Percentiles rank a stretch among this genome's conserved stretches.
These are phyloP conservation scores for Thysanoteuthis rhombus DNA, from an alignment of 2,888 invertebrate genomes.

Conservation along the genomic window DNA sequence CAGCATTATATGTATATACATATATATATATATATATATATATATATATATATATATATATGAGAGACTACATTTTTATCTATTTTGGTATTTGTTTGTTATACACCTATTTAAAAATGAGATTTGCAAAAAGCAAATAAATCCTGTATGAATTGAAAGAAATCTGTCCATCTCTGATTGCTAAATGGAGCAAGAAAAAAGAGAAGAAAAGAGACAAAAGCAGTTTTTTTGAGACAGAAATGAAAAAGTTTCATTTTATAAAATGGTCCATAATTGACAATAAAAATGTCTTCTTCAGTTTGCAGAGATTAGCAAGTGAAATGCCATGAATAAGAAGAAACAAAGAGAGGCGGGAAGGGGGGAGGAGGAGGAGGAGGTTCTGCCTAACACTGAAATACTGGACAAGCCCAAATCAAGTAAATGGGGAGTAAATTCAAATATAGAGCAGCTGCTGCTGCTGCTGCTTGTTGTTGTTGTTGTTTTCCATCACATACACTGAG, in stretches of 20 bases:
- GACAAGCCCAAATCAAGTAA: neutral
- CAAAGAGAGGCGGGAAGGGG: neutral
- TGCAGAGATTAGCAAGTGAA: neutral
- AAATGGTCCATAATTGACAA: neutral
- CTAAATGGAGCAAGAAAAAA: no score
- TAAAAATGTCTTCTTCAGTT: neutral
- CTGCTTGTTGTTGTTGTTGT: neutral
- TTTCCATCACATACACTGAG: neutral
- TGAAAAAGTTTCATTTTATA: neutral
- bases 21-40: no score
- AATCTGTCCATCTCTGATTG: neutral
- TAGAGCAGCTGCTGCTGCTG: neutral
- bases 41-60: no score
- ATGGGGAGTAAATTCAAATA: neutral
- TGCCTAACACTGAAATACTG: neutral
- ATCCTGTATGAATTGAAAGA: neutral
- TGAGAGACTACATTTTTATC: no score
- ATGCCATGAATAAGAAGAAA: neutral
- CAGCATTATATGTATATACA: no score
- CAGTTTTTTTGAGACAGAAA: no score
- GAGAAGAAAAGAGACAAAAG: no score
- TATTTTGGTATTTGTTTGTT: no score
- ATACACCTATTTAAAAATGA: neutral
- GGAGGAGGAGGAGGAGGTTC: neutral
- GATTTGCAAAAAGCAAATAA: neutral